Conservation (phyloP, 2,888 invertebrate genomes). For the Dryobota labecula region DNA sequence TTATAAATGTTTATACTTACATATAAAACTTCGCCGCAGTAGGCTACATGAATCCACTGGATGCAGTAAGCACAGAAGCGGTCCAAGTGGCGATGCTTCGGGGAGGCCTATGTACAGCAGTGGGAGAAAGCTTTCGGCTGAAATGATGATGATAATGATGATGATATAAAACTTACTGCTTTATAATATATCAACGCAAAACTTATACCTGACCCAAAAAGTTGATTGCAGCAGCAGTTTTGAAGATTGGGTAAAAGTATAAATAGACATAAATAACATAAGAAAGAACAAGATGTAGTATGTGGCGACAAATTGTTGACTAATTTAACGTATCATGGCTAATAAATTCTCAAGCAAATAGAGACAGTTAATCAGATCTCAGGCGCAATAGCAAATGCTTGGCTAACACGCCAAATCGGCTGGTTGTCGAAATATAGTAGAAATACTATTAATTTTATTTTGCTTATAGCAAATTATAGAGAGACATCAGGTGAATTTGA, state of each 20-base stretch:
- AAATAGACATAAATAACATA: constrained; percentile 3
- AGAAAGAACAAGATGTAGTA: constrained; percentile 21
- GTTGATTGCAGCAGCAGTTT: not conserved
- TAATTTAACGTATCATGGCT: constrained; percentile 49
- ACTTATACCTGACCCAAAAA: not conserved
- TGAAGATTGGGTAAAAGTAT: not conserved
- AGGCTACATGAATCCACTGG: no score
- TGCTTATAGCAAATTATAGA: not conserved
- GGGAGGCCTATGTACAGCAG: no score
- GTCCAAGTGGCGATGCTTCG: no score
- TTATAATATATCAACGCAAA: no score
- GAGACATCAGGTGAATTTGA: not conserved
- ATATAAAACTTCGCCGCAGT: no score
- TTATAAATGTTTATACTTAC: no score
- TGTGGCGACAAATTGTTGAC: constrained; percentile 53
- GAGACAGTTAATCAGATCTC: constrained; percentile 59
- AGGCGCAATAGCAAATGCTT: constrained; percentile 51
- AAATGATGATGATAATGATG: no score
- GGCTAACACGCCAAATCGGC: constrained; percentile 56
- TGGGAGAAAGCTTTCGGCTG: no score
- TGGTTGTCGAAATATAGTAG: constrained; percentile 42
- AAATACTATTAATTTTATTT: constrained; percentile 37
- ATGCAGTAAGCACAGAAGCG: no score
- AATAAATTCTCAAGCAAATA: constrained; percentile 56
- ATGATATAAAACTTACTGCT: no score